Evolutionary conservation across 2,797 vertebrate species (phyloP), one percentile per base, ranked within the genome.

Genomic region (Melanotaenia pygmaea): DNA sequence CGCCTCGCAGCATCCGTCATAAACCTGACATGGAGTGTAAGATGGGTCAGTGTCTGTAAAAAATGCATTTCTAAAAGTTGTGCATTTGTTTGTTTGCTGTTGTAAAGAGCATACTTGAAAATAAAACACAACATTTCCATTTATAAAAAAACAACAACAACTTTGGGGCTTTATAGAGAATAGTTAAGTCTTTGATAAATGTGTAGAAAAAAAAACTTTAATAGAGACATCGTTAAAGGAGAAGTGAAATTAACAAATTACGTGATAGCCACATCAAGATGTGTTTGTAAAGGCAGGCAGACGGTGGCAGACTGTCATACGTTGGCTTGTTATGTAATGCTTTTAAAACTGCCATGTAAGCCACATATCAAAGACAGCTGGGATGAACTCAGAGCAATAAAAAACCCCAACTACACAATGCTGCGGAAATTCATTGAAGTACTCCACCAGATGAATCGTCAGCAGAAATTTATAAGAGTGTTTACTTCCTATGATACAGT

Each of bases 1-100:
- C 96, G 95, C 74, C 97, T 96, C 18, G 97, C 97, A 58, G 97
- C 96, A 61, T 99, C 97, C 6, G 97, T 99, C 97, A 98, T 97
- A 91, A 99, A 99, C 86, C 97, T 99, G 91, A 14, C 30, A 24
- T 51, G 59, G 89, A 90, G 35, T 56, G 89, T 3, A 56, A 67
- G 70, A 24, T 16, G 14, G 3, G 58, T 76, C 51, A 73, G 32
- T 14, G 5, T 65, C 65, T 20, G 13, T 14, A 22, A 32, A 32
- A 16, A 59, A 7, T 34, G 22, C 5, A 24, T 50, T 6, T 10
- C 38, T 18, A 5, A 47, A 76, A 74, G 9, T 34, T 59, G 53
- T 64, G 32, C 70, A 22, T 60, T 79, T 26, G 43, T 73, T 64
- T 16, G 30, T 73, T 62, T 71, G 65, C 83, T 83, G 73, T 78